Conservation (phyloP, 2,797 vertebrate species). For the Darevskia nairensis region DNA sequence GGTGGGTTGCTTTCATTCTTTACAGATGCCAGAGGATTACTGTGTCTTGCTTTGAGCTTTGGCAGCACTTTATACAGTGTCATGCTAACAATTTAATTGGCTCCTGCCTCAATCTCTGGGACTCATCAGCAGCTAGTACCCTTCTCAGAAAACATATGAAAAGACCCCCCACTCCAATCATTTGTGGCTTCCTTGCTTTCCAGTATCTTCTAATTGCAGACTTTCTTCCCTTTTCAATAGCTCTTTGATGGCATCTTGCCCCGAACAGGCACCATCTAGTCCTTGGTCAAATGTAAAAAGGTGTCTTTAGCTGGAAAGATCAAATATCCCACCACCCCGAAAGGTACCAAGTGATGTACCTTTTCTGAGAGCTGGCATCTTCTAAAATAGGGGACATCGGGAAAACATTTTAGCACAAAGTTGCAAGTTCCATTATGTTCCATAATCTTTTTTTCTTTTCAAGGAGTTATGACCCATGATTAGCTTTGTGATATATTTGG, state of each 20-base stretch:
- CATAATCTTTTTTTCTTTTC: neutral
- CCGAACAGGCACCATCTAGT: neutral
- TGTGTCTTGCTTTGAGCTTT: conserved; percentile 7
- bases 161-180: neutral
- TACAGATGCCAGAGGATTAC: conserved; percentile 27
- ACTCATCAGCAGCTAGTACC: neutral
- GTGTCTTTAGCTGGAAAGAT: neutral
- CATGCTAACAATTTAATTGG: conserved; percentile 26
- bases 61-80: conserved; percentile 5
- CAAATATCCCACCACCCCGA: neutral
- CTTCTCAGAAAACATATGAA: neutral
- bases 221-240: neutral
- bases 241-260: neutral
- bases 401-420: neutral
- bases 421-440: neutral
- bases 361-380: neutral
- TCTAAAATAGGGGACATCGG: neutral
- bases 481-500: neutral
- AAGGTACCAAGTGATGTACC: neutral
- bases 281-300: neutral
- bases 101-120: neutral
- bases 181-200: neutral
- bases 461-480: neutral
- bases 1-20: conserved; percentile 27
- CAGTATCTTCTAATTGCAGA: neutral